Base-by-base conservation (phyloP, 2,888 invertebrate species). In the Pandemis corylana region DNA sequence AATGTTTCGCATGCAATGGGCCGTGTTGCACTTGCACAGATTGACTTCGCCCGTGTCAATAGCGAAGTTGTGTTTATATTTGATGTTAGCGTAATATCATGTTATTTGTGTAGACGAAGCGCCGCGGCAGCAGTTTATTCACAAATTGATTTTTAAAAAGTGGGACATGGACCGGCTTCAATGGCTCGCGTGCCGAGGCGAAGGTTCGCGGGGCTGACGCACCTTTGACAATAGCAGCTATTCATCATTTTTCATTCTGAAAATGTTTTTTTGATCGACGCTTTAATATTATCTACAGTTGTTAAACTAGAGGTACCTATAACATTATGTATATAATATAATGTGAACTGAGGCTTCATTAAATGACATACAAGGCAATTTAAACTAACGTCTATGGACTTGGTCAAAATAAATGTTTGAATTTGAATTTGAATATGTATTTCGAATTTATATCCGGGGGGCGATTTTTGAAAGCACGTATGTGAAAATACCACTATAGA, bases 211-310 rank as follows among this genome's bases (percentile, higher is more conserved):
- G 59, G 59, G 59, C 28, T 59, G 65, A 71, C 59, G 71, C 59
- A 56, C 71, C 53, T 49, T 71, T 13, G 15, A 49, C 61, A 49
- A 59, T 20, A 20, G n/a, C 59, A 36, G 56, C 56, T 65, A 5
- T 66, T 71, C 70, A 51, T 62, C 71, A 61, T 61, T 71, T 41
- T 61, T 51, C 41, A 66, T 28, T 66, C 49, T 44, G 15, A 46
- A n/a, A 65, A 41, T 41, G 12, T 36, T 9, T 5, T 41, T 49
- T 41, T 71, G 65, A 71, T 71, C 59, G 59, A 36, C 71, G n/a
- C 7, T 28, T 56, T 56, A 56, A 56, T 56, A 20, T 9, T 53
- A 53, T 0, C 5, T 56, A 53, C 15, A 56, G 59, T 9, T 28
- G 59, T 28, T 28, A 12, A 28, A 59, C 4, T 59, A 3, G 1